Base-by-base conservation (phyloP, 2,888 invertebrate species). In the Drosophila cognata region DNA sequence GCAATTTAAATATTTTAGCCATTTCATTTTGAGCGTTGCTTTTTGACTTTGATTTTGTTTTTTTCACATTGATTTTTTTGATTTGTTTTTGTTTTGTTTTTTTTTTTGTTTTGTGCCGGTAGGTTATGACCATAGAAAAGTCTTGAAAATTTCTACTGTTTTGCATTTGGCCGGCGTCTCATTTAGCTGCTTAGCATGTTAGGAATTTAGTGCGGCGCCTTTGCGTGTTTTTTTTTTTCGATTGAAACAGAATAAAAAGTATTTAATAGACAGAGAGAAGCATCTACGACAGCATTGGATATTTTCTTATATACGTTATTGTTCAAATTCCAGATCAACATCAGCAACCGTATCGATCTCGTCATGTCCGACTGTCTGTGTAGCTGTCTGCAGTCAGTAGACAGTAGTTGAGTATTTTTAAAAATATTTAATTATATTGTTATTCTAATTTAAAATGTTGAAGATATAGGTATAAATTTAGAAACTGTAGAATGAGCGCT, bases 1-100 rank as follows among this genome's bases (percentile, higher is more conserved):
- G 86, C 89, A 81, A 90, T 87, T 87, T 90, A 90, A 87, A 87
- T 87, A 87, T 90, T 87, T 87, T 74, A 88, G 51, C 70, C 88
- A 82, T 89, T 89, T 89, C 67, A 79, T 84, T 84, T 84, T 80
- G 51, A 74, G 53, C 61, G 43, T 38, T 35, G 38, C 57, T 53
- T 64, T 67, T 53, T 50, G 58, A 3, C 4, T 25, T 55, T 28
- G 6, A 48, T 58, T 43, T 28, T n/a, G 18, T 8, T 73, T 50
- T 36, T 38, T 61, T 21, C 16, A 21, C 8, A 5, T 35, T 35
- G 48, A 57, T 46, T 61, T 67, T 11, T 50, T 52, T 58, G 7
- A 2, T 25, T 55, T 28, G 4, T 52, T 53, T 43, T 28, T 21
- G 13, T 36, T 21, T 29, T 21, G 35, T 62, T 52, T 64, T 43